Percentiles rank a stretch among this genome's conserved stretches.
Conservation (phyloP, 2,113 vertebrate genomes). For the Anolis sagrei region DNA sequence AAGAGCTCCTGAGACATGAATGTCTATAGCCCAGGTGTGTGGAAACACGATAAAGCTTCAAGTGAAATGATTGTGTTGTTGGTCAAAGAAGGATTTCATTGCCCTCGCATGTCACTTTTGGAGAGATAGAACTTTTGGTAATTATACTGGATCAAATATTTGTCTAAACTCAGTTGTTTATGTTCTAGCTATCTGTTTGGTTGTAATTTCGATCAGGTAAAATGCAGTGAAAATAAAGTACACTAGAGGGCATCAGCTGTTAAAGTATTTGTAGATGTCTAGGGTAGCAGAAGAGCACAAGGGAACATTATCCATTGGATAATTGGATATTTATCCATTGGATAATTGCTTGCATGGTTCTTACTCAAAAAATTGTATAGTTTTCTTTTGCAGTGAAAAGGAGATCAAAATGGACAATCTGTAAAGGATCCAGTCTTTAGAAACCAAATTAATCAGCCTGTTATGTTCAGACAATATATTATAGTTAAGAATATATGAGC, state of each 20-base stretch:
- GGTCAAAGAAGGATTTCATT: background rate
- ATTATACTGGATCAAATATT: background rate
- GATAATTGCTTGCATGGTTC: background rate
- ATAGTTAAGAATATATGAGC: background rate
- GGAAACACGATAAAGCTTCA: background rate
- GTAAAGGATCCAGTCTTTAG: background rate
- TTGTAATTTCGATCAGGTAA: background rate
- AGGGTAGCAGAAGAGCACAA: background rate
- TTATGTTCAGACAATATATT: accelerated
- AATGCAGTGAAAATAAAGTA: background rate
- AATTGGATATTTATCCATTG: too few species aligned
- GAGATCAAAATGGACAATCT: accelerated
- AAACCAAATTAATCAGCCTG: background rate
- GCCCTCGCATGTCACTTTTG: background rate
- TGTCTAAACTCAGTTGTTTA: background rate
- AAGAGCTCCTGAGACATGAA: constrained; percentile 11
- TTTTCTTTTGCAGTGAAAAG: background rate
- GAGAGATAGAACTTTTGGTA: background rate
- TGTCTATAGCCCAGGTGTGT: background rate
- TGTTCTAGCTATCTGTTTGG: background rate
- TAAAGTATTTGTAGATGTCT: background rate
- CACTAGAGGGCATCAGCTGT: background rate
- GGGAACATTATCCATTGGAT: too few species aligned
- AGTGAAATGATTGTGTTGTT: background rate
- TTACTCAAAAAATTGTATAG: background rate